Conservation (phyloP, 1,140 invertebrate species). For the Philotrypesis tridentata region DNA sequence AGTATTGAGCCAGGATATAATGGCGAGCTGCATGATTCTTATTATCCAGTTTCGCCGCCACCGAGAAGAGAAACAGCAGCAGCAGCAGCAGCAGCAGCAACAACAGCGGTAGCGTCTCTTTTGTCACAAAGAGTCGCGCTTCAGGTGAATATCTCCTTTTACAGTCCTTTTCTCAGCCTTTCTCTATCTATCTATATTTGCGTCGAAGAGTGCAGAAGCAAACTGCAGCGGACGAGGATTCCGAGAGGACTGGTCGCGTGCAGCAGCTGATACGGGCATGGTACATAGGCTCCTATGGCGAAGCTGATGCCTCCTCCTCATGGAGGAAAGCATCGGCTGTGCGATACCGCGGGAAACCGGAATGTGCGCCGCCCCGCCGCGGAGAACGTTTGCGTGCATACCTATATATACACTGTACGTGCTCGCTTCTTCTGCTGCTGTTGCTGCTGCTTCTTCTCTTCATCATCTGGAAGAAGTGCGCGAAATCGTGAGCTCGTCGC, state of each 20-base stretch:
- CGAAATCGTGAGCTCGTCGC: not conserved
- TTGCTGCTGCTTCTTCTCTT: not conserved
- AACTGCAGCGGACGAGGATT: not conserved
- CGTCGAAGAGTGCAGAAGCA: not conserved
- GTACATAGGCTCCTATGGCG: not conserved
- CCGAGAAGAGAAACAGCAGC: not conserved
- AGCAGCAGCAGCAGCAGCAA: not conserved
- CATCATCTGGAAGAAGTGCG: not conserved
- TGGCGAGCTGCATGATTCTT: conserved; percentile 51
- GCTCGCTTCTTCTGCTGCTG: not conserved
- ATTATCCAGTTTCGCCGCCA: not conserved
- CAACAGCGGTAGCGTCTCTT: not conserved
- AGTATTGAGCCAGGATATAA: conserved; percentile 54
- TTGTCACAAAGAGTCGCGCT: not conserved
- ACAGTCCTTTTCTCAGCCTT: not conserved
- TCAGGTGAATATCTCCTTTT: not conserved
- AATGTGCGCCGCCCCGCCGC: conserved; percentile 4
- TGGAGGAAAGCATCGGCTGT: not conserved
- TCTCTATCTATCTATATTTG: not conserved
- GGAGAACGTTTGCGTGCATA: not conserved
- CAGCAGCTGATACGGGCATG: not conserved
- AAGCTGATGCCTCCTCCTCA: not conserved
- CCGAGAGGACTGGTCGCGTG: not conserved
- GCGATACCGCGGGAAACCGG: conserved; percentile 29
- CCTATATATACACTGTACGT: not conserved